Base-by-base conservation (phyloP, 2,797 vertebrate genomes). In the Poecilia gillii region DNA sequence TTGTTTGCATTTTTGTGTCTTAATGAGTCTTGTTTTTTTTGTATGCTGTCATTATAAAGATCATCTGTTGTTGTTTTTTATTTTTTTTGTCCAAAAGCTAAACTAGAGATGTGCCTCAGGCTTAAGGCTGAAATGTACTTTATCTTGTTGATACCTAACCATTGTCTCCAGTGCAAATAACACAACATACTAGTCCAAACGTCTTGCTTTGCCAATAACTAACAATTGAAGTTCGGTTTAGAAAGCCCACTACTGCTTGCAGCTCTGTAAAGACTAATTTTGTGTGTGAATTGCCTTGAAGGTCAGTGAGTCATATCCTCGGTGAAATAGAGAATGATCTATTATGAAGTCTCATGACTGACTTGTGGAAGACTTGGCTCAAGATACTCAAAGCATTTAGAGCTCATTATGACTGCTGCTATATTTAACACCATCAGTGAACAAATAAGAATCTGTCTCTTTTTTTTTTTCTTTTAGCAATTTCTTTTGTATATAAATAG, bases 221-320 rank as follows among this genome's bases (percentile, higher is more conserved):
- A 51, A 64, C 53, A 85, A 3, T 23, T 66, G 36, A 66, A 39
- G 62, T 39, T 20, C 3, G 12, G 3, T 84, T 77, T 72, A 82
- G 36, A 68, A 81, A 74, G 66, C 81, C 66, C 49, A 79, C 77
- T 74, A 64, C 77, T 85, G 31, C 18, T 55, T 55, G 1, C 41
- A 31, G 55, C 7, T 79, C 5, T 53, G 13, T 73, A 43, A 43
- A 59, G 43, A 45, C n/a, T 64, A 49, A 59, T 46, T 83, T 51
- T 85, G 70, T 76, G 49, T 74, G 49, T 55, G 31, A 46, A 28
- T 82, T 89, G 87, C 88, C 90, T 89, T 86, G 76, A 88, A 90
- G 88, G 77, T 80, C 72, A 76, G 86, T 90, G 91, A 93, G 85
- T 93, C 90, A 89, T 45, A 82, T 82, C 78, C 72, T 83, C 77